These are phyloP conservation scores for Crepidodera aurea DNA, from an alignment of 2,888 invertebrate species.

Conservation along the genomic window DNA sequence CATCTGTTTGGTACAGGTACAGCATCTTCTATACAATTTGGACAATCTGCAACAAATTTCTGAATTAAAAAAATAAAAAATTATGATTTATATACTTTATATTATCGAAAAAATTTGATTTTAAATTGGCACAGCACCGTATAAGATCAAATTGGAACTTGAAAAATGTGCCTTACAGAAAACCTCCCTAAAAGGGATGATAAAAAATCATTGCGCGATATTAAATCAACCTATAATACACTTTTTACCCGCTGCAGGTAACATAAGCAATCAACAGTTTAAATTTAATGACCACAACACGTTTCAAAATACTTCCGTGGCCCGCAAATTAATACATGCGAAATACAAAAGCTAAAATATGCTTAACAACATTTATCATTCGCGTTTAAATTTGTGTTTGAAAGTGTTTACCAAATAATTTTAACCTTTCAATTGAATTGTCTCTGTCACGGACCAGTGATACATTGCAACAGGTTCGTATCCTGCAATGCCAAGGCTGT, in stretches of 20 bases:
- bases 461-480: neutral
- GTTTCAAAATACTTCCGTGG: neutral
- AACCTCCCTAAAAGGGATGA: no score
- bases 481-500: conserved; percentile 19
- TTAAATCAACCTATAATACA: no score
- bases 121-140: no score
- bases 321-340: neutral
- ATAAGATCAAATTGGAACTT: no score
- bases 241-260: no score
- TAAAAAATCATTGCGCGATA: no score
- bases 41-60: conserved; percentile 71
- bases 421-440: conserved; percentile 6
- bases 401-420: conserved; percentile 4
- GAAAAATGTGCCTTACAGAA: no score
- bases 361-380: neutral
- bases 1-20: conserved; percentile 72
- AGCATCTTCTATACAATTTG: conserved; percentile 81
- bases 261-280: neutral
- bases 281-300: no score
- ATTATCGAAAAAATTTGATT: no score
- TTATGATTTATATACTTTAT: no score
- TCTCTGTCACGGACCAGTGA: neutral
- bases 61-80: neutral
- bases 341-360: neutral
- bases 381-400: neutral